These are phyloP conservation scores for Phalacrocorax brasilianus DNA, from an alignment of 2,113 vertebrate genomes.

Conservation along the genomic window DNA sequence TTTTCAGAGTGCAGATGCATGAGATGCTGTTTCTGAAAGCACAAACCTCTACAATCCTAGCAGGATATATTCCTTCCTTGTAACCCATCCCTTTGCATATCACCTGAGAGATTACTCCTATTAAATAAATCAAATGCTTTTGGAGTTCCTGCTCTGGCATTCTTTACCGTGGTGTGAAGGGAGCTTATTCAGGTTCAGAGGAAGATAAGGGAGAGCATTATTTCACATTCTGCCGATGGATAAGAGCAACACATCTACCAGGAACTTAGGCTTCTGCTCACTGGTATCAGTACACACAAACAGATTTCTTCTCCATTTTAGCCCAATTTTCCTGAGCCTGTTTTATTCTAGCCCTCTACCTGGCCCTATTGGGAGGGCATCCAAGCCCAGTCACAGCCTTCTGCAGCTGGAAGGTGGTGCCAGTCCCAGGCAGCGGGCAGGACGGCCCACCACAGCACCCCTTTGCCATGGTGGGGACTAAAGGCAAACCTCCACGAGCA, in stretches of 20 bases:
- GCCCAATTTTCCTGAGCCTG: neutral
- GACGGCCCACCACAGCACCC: neutral
- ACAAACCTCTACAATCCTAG: neutral
- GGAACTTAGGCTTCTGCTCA: neutral
- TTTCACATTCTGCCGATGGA: neutral
- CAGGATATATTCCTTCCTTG: neutral
- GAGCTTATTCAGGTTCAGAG: neutral
- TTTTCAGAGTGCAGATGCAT: neutral
- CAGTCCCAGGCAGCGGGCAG: fast-evolving
- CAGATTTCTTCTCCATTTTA: neutral
- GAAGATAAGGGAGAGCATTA: neutral
- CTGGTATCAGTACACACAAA: neutral
- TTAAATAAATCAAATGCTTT: neutral
- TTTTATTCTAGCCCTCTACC: neutral
- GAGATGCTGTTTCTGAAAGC: neutral
- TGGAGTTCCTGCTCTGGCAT: neutral
- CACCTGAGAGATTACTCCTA: neutral
- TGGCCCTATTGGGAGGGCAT: neutral
- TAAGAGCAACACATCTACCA: neutral
- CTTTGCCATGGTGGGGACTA: fast-evolving
- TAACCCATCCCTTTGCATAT: neutral
- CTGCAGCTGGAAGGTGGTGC: too few relatives aligned
- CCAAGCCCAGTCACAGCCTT: neutral
- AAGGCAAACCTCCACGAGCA: neutral
- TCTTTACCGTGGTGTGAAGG: neutral